A percentile compares a stretch with the other conserved stretches of the same genome.
These are phyloP conservation scores for Morone saxatilis DNA, from an alignment of 2,113 vertebrate genomes.

Conservation along the genomic window DNA sequence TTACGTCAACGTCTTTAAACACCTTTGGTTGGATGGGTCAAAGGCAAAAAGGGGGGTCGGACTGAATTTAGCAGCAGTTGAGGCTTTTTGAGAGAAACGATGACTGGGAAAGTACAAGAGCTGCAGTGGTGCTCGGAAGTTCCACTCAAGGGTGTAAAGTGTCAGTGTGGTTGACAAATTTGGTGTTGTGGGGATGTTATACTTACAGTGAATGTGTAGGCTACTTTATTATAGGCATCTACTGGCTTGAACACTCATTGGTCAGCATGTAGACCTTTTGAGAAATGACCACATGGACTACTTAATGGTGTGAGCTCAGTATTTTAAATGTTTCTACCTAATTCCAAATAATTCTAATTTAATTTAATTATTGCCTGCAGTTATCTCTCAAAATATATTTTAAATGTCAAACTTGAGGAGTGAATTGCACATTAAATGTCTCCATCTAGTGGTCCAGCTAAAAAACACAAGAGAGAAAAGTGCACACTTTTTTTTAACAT, in stretches of 20 bases:
- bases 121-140: constrained; percentile 51
- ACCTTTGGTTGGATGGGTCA: constrained; percentile 26
- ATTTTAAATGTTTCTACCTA: neutral
- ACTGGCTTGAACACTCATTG: neutral
- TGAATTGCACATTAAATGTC: neutral
- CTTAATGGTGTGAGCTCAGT: neutral
- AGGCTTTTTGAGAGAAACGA: neutral
- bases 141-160: constrained; percentile 60
- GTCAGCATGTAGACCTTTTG: neutral
- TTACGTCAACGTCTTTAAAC: too few species aligned
- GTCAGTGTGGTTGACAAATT: neutral
- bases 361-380: neutral
- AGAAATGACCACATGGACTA: neutral
- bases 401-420: neutral
- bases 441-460: constrained; percentile 47
- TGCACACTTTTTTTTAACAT: constrained; percentile 73
- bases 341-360: too few species aligned
- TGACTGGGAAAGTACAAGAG: constrained; percentile 75
- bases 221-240: neutral
- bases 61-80: too few species aligned
- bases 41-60: constrained; percentile 34
- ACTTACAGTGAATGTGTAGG: neutral
- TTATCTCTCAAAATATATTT: neutral
- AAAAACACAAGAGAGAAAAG: neutral
- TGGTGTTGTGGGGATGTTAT: neutral